These are phyloP conservation scores for Cecropterus lyciades DNA, from an alignment of 1,140 invertebrate species.

Conservation along the genomic window DNA sequence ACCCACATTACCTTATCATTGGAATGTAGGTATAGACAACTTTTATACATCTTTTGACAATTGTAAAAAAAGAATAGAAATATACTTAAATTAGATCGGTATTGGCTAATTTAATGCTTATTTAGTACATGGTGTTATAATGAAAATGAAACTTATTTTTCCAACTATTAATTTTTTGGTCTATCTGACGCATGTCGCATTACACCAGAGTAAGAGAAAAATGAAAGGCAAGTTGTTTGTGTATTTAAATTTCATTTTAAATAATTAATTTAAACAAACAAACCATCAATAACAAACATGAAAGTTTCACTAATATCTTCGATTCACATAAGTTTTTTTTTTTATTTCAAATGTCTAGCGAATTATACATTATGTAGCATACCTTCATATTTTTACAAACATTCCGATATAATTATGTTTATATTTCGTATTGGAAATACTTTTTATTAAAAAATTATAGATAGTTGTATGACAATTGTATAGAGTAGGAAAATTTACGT, in stretches of 20 bases:
- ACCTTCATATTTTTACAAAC: background rate
- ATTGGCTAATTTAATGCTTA: background rate
- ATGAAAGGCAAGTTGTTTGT: too few relatives aligned
- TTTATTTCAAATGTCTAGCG: too few relatives aligned
- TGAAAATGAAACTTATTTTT: too few relatives aligned
- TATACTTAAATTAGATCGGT: background rate
- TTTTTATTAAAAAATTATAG: background rate
- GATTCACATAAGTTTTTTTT: too few relatives aligned
- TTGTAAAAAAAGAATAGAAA: conserved; percentile 5
- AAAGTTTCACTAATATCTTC: too few relatives aligned
- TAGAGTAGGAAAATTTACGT: background rate
- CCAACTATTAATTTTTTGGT: too few relatives aligned
- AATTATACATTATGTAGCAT: conserved; percentile 11
- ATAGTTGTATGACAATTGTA: background rate
- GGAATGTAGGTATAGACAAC: conserved; percentile 59
- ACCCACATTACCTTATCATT: conserved; percentile 33
- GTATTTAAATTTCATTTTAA: too few relatives aligned
- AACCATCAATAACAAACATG: too few relatives aligned
- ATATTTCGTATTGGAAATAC: background rate
- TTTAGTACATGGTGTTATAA: too few relatives aligned
- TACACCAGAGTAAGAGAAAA: too few relatives aligned
- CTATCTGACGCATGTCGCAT: too few relatives aligned
- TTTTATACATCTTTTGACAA: conserved; percentile 20
- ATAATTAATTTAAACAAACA: too few relatives aligned
- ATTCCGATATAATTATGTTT: background rate